Evolutionary conservation across 2,113 vertebrate genomes (phyloP), one percentile per base, ranked within the genome.

Genomic region (Semnornis frantzii): DNA sequence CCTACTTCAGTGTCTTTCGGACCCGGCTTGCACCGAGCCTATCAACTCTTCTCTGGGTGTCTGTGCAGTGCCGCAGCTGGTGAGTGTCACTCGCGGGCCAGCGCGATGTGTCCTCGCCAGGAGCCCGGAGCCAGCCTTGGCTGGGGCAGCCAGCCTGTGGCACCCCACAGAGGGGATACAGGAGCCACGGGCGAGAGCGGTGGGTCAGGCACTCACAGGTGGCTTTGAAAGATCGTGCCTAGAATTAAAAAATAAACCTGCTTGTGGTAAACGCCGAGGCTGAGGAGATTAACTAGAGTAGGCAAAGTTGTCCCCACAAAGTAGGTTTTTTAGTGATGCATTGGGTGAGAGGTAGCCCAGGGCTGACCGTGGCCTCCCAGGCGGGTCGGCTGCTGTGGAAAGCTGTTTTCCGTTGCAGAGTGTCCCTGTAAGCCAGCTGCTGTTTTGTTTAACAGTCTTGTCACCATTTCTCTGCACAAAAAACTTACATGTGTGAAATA

Each of bases 401-500:
- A 42, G 3, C 37, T 12, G 55, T 71, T 54, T 3, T 24, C 1
- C 19, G 72, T 80, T 33, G 50, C 76, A 7, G 55, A 14, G 16
- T 7, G 44, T 9, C 63, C 55, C 74, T 12, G 58, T 18, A 42
- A 85, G 6, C 3, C 60, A 5, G 23, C 46, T 46, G 0, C 37
- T 0, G 42, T 3, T 46, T 1, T 3, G 33, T 30, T 10, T 62
- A 5, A 3, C 42, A 28, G 63, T 63, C 64, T 42, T 7, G 1
- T 5, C 60, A 10, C 33, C 59, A 0, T 5, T 30, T 25, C 39
- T n/a, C 25, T 6, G 10, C 1, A 1, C 0, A 25, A 60, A 39
- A 71, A 85, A 95, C 80, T 88, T 94, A 12, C 13, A 7, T 3
- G 23, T 8, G 33, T 13, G 62, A 48, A 82, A 28, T 30, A 5